Percentiles rank a stretch among this genome's conserved stretches.
These are phyloP conservation scores for Strix occidentalis DNA, from an alignment of 2,797 vertebrate species.

Conservation along the genomic window DNA sequence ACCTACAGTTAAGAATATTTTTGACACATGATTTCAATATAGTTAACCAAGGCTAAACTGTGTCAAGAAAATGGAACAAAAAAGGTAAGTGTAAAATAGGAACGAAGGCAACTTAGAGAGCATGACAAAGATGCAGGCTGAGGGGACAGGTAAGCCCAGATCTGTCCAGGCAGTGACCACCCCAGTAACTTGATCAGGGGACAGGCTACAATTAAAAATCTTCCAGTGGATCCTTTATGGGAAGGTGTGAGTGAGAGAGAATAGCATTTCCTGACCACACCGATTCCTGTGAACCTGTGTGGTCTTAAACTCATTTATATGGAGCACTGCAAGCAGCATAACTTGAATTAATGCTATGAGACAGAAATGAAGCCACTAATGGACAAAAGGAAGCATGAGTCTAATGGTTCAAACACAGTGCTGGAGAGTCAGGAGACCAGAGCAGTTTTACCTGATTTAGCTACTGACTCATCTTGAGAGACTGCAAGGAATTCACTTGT, in stretches of 20 bases:
- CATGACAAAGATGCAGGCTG: not conserved
- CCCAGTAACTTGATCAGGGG: not conserved
- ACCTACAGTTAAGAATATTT: constrained; percentile 22
- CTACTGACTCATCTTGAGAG: constrained; percentile 48
- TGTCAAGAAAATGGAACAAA: not conserved
- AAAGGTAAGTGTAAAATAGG: not conserved
- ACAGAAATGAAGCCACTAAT: constrained; percentile 63
- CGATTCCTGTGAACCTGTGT: constrained; percentile 29
- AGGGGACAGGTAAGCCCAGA: not conserved
- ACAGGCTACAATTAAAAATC: constrained; percentile 2
- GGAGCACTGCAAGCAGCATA: constrained; percentile 30
- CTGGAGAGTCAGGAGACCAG: constrained; percentile 53
- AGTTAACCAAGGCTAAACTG: not conserved
- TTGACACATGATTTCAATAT: not conserved
- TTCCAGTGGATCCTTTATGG: not conserved
- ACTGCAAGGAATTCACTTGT: not conserved
- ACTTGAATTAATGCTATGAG: constrained; percentile 63
- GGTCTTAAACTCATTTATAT: constrained; percentile 58
- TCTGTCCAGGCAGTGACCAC: not conserved
- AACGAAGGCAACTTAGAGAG: not conserved
- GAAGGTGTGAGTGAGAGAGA: not conserved
- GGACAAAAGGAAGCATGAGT: constrained; percentile 60
- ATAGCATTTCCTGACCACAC: not conserved
- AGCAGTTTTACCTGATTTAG: constrained; percentile 63
- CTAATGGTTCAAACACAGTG: constrained; percentile 55